These are phyloP conservation scores for Syngnathus floridae DNA, from an alignment of 2,113 vertebrate genomes.

Conservation along the genomic window DNA sequence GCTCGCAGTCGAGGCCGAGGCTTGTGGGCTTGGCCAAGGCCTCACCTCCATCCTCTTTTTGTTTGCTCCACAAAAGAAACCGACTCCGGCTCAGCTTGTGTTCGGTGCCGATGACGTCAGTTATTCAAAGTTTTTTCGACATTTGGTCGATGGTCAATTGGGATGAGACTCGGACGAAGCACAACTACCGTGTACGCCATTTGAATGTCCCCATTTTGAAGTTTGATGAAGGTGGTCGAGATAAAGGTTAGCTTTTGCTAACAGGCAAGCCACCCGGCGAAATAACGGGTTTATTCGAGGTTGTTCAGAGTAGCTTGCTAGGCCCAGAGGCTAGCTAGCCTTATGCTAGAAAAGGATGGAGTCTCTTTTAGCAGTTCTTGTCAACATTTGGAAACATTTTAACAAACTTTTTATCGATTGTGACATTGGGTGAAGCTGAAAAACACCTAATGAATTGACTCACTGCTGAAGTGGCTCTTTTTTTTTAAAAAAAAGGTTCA, in stretches of 20 bases:
- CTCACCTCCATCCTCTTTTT: conserved; percentile 47
- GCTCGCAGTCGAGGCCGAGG: conserved; percentile 54
- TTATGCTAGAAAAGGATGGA: background rate
- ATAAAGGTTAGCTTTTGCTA: conserved; percentile 56
- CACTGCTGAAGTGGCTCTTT: background rate
- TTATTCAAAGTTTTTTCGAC: conserved; percentile 38
- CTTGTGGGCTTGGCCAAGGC: conserved; percentile 54
- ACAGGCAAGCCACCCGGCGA: conserved; percentile 32
- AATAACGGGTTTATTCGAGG: conserved; percentile 32
- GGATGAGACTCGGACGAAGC: rapidly evolving
- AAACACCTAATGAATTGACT: too few species aligned
- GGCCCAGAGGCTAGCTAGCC: background rate
- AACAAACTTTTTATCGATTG: background rate
- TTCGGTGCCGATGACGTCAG: conserved; percentile 53
- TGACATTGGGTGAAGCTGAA: background rate
- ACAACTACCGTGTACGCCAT: background rate
- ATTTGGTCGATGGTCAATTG: conserved; percentile 13
- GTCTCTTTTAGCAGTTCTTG: background rate
- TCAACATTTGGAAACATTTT: background rate
- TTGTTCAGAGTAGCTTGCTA: conserved; percentile 15
- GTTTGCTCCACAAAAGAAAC: conserved; percentile 64
- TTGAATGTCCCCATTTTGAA: background rate
- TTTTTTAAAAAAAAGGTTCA: background rate
- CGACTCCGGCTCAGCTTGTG: conserved; percentile 20
- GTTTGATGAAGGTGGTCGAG: conserved; percentile 20